Base-by-base conservation (phyloP, 2,888 invertebrate species). In the Catocala nupta region DNA sequence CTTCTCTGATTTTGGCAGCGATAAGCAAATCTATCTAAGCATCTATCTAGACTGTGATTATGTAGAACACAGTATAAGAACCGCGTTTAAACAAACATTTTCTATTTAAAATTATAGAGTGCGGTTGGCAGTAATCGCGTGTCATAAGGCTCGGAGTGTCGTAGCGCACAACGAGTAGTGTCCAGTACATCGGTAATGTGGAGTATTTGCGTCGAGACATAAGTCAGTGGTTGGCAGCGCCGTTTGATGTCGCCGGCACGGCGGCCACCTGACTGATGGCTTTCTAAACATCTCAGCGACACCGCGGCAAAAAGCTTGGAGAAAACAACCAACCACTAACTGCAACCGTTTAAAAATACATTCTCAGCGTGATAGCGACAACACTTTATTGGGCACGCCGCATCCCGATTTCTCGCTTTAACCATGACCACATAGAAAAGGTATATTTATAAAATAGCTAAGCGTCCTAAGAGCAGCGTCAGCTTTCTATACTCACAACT, bases 281-380 rank as follows among this genome's bases (percentile, higher is more conserved):
- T 94, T 94, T 94, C 93, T 93, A 93, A 92, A 90, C 88, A 84
- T 84, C 85, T 84, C 81, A 72, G 82, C 85, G 88, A 86, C 88
- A 83, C 80, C 78, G 81, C 80, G 64, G 88, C 85, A 90, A 91
- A 91, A 92, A 92, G 89, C 89, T 84, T 79, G 83, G 91, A 85
- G 93, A 92, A 93, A 93, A 90, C 87, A 77, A 71, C 86, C 71
- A 83, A 84, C 87, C 82, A 82, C 86, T 90, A 91, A 89, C 87
- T 88, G 84, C 86, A 82, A 75, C 75, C 83, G 86, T 85, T 90
- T 90, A 87, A 89, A 89, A 90, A 90, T 89, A 90, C 84, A 87
- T 87, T 83, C 83, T 73, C 81, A 70, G 68, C 75, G 77, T 70
- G 77, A 80, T 82, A 79, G 65, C 72, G 9, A 73, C 79, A 73